These are phyloP conservation scores for Omphaloscelis lunosa DNA, from an alignment of 2,888 invertebrate species.

Conservation along the genomic window DNA sequence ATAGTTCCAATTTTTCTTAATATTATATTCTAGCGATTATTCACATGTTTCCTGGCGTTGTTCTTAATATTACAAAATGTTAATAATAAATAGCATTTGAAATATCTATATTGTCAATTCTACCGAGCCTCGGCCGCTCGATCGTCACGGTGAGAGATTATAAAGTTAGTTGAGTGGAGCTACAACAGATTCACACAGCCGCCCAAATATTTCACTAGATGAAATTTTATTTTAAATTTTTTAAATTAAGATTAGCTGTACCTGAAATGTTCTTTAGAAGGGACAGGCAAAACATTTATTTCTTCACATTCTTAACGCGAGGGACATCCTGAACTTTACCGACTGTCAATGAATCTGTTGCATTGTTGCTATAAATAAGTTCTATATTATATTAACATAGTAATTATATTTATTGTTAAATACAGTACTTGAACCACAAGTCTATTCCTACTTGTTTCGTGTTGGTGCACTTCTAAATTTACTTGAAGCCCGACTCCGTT, in stretches of 20 bases:
- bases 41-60: conserved; percentile 78
- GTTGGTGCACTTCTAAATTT: conserved; percentile 88
- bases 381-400: conserved; percentile 76
- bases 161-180: conserved; percentile 70
- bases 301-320: background rate
- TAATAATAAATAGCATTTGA: conserved; percentile 81
- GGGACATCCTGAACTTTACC: background rate
- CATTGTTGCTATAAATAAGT: conserved; percentile 73
- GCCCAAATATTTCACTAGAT: background rate
- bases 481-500: conserved; percentile 83
- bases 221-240: background rate
- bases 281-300: background rate
- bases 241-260: background rate
- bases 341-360: conserved; percentile 76
- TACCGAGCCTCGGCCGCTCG: conserved; percentile 81
- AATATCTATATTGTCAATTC: conserved; percentile 89
- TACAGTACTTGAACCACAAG: conserved; percentile 85
- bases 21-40: conserved; percentile 79
- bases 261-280: background rate
- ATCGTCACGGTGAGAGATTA: conserved; percentile 73
- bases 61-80: conserved; percentile 82
- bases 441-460: conserved; percentile 87
- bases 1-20: conserved; percentile 59
- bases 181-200: conserved; percentile 77
- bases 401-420: conserved; percentile 83